These are phyloP conservation scores for Myotis yumanensis DNA, from an alignment of 2,113 vertebrate genomes.

Conservation along the genomic window DNA sequence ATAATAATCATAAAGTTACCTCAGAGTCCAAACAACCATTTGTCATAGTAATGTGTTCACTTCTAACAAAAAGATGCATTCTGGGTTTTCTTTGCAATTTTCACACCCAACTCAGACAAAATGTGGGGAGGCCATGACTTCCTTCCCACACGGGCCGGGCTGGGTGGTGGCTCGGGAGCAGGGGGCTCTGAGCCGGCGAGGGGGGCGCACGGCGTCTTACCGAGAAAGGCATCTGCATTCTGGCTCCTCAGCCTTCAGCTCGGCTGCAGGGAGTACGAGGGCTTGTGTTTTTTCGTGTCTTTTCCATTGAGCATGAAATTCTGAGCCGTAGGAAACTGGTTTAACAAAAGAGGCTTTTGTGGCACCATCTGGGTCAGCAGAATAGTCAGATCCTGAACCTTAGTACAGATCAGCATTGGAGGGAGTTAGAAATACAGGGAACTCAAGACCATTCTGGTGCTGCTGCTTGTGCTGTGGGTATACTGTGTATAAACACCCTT, in stretches of 20 bases:
- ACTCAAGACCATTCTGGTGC: neutral
- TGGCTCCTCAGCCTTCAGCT: neutral
- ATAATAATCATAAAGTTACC: constrained; percentile 42
- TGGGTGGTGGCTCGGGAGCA: neutral
- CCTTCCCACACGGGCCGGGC: neutral
- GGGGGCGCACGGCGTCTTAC: neutral
- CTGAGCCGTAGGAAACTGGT: neutral
- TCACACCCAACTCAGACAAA: constrained; percentile 48
- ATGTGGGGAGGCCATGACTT: neutral
- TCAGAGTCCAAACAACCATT: constrained; percentile 51
- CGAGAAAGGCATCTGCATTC: neutral
- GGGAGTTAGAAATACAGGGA: neutral
- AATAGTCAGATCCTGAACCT: constrained; percentile 33
- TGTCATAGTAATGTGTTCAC: constrained; percentile 54
- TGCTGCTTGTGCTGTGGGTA: neutral
- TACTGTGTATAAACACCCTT: too few species aligned
- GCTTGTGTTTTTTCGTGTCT: neutral
- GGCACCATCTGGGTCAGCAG: neutral
- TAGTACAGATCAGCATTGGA: neutral
- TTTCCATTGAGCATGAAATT: constrained; percentile 41
- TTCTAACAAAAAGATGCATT: constrained; percentile 1
- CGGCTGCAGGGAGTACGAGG: neutral
- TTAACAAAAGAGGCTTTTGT: constrained; percentile 33
- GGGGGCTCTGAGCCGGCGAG: neutral
- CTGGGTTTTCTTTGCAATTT: constrained; percentile 20